A percentile compares a stretch with the other conserved stretches of the same genome.
Evolutionary conservation across 2,113 vertebrate species (phyloP).

Genomic region (Upupa epops): DNA sequence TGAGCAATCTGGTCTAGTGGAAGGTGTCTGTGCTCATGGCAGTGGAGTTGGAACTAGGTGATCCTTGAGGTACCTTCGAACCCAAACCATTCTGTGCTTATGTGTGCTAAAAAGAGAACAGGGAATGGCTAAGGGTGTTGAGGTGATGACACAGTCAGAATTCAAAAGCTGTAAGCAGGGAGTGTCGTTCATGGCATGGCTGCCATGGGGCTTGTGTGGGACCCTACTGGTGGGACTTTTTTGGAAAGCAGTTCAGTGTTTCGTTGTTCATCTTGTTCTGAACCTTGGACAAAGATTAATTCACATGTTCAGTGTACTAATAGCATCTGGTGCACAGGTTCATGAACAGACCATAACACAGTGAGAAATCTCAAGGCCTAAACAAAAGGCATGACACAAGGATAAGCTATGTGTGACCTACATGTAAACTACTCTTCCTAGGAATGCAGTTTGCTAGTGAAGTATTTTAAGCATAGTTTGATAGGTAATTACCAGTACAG

Average conservation of each 20-base stretch:
- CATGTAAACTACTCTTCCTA: neutral
- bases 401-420: neutral
- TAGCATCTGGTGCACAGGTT: neutral
- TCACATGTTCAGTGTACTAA: neutral
- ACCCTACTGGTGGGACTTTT: neutral
- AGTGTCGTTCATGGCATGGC: neutral
- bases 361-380: neutral
- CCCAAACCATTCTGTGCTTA: too few relatives aligned
- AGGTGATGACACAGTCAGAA: neutral
- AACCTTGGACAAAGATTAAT: neutral
- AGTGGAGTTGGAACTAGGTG: too few relatives aligned
- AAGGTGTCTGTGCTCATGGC: too few relatives aligned
- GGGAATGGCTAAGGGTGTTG: too few relatives aligned
- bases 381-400: neutral
- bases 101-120: too few relatives aligned
- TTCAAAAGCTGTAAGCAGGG: neutral
- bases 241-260: neutral
- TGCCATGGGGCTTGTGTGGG: rapidly evolving
- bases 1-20: too few relatives aligned
- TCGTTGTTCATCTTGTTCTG: neutral
- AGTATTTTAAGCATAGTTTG: neutral
- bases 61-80: too few relatives aligned
- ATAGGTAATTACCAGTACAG: neutral
- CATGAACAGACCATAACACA: rapidly evolving
- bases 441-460: neutral